Evolutionary conservation across 2,797 vertebrate genomes (phyloP).

Genomic region (Novumbra hubbsi): DNA sequence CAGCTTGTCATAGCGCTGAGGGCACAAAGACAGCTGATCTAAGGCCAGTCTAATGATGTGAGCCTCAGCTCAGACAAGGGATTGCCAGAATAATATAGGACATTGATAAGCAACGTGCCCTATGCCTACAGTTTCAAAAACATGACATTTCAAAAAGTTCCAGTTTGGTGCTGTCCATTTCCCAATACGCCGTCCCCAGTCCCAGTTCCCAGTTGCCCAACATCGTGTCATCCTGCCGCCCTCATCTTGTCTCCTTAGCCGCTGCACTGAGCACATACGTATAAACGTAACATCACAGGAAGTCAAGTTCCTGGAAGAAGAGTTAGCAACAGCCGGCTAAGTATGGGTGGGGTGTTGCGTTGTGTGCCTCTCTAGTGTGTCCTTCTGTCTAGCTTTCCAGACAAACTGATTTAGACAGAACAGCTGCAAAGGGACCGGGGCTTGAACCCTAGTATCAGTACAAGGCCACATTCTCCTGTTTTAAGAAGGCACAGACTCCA

Average conservation of each 20-base stretch:
- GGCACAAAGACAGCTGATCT: constrained; percentile 55
- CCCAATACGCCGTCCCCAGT: background rate
- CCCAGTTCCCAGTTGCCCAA: background rate
- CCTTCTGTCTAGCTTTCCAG: background rate
- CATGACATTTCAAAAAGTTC: background rate
- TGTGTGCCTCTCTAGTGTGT: background rate
- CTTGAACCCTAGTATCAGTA: background rate
- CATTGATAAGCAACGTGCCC: background rate
- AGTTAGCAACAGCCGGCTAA: constrained; percentile 6
- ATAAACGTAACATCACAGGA: background rate
- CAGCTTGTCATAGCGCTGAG: constrained; percentile 55
- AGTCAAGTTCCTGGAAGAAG: constrained; percentile 1
- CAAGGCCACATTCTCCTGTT: background rate
- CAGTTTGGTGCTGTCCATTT: background rate
- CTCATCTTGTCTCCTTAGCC: constrained; percentile 1
- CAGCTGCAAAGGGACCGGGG: background rate
- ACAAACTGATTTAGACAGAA: background rate
- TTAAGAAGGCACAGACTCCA: background rate
- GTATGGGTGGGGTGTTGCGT: background rate
- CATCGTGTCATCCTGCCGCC: background rate
- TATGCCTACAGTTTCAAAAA: background rate
- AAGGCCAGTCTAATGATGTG: constrained; percentile 52
- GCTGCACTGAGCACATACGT: background rate
- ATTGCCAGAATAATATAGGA: constrained; percentile 21
- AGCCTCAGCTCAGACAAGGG: constrained; percentile 55